Base-by-base conservation (phyloP, 1,140 invertebrate genomes). In the Formica exsecta region DNA sequence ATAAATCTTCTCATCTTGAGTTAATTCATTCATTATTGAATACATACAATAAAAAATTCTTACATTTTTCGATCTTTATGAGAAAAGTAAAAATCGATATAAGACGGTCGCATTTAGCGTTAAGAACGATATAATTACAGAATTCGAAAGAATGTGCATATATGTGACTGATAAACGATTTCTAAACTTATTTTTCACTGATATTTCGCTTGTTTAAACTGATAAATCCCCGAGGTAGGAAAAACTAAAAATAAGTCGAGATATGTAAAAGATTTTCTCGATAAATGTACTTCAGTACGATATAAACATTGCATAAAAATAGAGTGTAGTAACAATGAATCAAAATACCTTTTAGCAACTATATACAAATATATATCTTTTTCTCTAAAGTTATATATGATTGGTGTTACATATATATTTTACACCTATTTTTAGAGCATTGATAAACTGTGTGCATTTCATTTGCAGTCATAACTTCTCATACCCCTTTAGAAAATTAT, bases 301-400 rank as follows among this genome's bases (percentile, higher is more conserved):
- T 22, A 16, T 25, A 76, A 32, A 64, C 44, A 61, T 19, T 5
- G 36, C 19, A 29, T 8, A 19, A 44, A 51, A 59, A 76, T 76
- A 64, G 74, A 65, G 4, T 51, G 4, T 19, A 19, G 4, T n/a
- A 59, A 41, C 54, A 80, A 75, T 41, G 16, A 70, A 85, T 38
- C 4, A 59, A 36, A 75, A 9, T 61, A 44, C 25, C 80, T 4
- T 48, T 57, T 13, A 79, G 48, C 32, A 5, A 8, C 48, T 90
- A 89, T 87, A 68, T 89, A 90, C 85, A 90, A 84, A 64, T 62
- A 57, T 25, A 4, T 88, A 5, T 88, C 22, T 19, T 11, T 57
- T 66, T 57, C 9, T 57, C 6, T 59, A 65, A 89, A 65, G 7
- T 25, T 76, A 32, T 36, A 61, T 51, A 16, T 62, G 29, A 48